Conservation (phyloP, 1,140 invertebrate genomes). For the Oedothorax gibbosus region DNA sequence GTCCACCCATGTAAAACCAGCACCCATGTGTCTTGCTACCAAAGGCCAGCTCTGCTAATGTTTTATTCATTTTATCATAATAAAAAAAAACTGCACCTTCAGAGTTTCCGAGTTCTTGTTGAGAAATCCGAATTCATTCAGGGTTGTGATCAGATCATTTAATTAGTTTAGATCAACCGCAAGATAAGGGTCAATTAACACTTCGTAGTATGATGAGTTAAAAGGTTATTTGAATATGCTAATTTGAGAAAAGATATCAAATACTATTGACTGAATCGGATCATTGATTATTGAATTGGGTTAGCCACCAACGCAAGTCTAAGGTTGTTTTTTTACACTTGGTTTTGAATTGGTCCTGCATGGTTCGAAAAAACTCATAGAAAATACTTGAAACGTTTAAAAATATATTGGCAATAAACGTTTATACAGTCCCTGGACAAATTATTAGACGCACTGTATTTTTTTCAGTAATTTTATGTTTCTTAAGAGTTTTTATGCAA, state of each 20-base stretch:
- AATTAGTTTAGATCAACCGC: conserved; percentile 29
- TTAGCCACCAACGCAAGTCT: not conserved
- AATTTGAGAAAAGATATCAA: not conserved
- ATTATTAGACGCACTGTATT: no score
- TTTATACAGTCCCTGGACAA: no score
- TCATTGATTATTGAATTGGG: not conserved
- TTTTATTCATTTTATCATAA: conserved; percentile 35
- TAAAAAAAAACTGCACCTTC: conserved; percentile 16
- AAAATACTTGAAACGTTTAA: not conserved
- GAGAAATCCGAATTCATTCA: conserved; percentile 19
- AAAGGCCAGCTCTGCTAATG: conserved; percentile 15
- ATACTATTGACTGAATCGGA: not conserved
- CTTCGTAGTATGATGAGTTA: conserved; percentile 29
- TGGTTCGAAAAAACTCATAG: not conserved
- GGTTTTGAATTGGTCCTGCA: not conserved
- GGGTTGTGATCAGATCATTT: conserved; percentile 7
- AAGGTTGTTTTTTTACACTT: not conserved
- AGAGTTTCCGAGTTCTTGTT: not conserved
- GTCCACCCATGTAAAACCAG: not conserved
- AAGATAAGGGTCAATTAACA: conserved; percentile 46
- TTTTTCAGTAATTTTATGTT: no score
- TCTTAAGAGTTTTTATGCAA: no score
- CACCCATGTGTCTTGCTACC: conserved; percentile 20
- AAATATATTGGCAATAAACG: no score
- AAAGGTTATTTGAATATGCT: conserved; percentile 30